Conservation (phyloP, 2,888 invertebrate species). For the Agrochola lychnidis region DNA sequence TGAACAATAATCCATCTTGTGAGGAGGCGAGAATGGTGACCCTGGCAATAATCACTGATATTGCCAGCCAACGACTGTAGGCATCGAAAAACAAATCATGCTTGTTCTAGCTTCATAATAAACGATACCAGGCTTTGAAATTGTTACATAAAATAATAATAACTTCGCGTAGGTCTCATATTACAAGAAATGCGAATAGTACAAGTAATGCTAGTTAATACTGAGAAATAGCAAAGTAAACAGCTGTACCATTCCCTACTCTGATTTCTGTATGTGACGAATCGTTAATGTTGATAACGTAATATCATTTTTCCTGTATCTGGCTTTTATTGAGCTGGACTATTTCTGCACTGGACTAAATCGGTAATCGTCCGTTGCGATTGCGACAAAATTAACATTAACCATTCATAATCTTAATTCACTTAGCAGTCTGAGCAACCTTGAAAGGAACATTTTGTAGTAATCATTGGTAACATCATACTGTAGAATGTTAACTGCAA, state of each 20-base stretch:
- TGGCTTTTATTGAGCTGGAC: slow-evolving; percentile 42
- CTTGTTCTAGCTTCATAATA: slow-evolving; percentile 11
- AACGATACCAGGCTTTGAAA: background rate
- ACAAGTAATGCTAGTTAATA: slow-evolving; percentile 30
- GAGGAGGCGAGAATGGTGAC: background rate
- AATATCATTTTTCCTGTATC: slow-evolving; percentile 61
- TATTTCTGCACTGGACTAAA: slow-evolving; percentile 32
- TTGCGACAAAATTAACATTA: slow-evolving; percentile 34
- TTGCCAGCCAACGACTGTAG: background rate
- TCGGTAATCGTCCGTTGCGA: slow-evolving; percentile 26
- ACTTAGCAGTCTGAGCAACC: slow-evolving; percentile 24
- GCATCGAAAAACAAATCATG: background rate
- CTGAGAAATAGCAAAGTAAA: slow-evolving; percentile 50
- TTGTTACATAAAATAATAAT: slow-evolving; percentile 25
- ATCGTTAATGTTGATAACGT: slow-evolving; percentile 54
- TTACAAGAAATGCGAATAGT: slow-evolving; percentile 37
- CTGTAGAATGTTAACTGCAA: slow-evolving; percentile 19
- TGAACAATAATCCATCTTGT: background rate
- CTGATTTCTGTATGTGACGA: slow-evolving; percentile 54
- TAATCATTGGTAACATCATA: slow-evolving; percentile 10
- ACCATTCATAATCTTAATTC: slow-evolving; percentile 32
- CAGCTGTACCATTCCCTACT: slow-evolving; percentile 40
- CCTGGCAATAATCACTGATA: background rate
- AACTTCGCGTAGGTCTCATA: slow-evolving; percentile 29
- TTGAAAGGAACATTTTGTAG: slow-evolving; percentile 37